Base-by-base conservation (phyloP, 2,797 vertebrate genomes). In the Acomys russatus region DNA sequence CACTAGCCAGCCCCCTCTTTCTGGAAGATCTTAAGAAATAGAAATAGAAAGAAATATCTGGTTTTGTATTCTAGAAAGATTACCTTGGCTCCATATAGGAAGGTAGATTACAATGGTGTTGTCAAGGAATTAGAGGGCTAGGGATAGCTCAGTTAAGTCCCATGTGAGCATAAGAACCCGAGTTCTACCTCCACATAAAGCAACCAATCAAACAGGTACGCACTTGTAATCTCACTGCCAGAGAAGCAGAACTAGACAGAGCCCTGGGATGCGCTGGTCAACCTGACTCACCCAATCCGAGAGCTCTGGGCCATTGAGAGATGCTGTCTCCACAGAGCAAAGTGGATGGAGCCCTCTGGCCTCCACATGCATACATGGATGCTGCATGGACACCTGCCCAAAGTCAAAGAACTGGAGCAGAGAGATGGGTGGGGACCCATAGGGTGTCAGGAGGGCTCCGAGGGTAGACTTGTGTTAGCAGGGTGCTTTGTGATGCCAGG, bases 41-140 rank as follows among this genome's bases (percentile, higher is more conserved):
- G 20, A 38, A 35, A 92, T 90, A 66, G 20, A 61, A 44, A 44
- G 44, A 44, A 44, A 10, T 33, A 92, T n/a, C 64, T 82, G 70
- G 35, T 54, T 90, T 88, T 92, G 82, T 30, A 51, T 84, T 88
- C 35, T 51, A 5, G 28, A 94, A 86, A 93, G 68, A 68, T 68
- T 44, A 38, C 1, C 74, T 33, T 70, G 28, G 18, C 61, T 73
- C 1, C 82, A 6, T 7, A 2, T 25, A 44, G 76, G 64, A 77
- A 90, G 88, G 49, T 79, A 51, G 38, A 77, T 61, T 33, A 38
- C 18, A 35, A 49, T 18, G 14, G 49, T n/a, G 8, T 66, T 73
- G 71, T 20, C 20, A 12, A 15, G 7, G 17, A 77, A 68, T 59
- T 20, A 90, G 63, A n/a, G 49, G 68, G 51, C 2, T 73, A 18